Base-by-base conservation (phyloP, 2,888 invertebrate species). In the Calliphora vomitoria region DNA sequence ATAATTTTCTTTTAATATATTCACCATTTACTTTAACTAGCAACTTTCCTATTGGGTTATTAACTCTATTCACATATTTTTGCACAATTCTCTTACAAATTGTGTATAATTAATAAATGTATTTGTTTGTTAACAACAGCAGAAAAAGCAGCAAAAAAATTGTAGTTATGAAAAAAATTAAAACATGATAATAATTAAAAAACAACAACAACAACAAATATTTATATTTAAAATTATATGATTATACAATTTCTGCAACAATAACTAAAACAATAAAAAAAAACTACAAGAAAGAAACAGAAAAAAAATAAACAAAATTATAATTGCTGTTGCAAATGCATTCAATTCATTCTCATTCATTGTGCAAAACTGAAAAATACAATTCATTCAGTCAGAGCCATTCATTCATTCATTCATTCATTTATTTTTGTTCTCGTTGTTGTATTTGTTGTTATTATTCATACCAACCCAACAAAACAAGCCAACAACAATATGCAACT, bases 321-420 rank as follows among this genome's bases (percentile, higher is more conserved):
- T 85, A 85, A 82, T 88, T 85, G 58, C 76, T 76, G 47, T 66
- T 80, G 76, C 47, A 72, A 74, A 76, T 85, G 76, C 68, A 85
- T 80, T 82, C 82, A 79, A 11, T 72, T 72, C 8, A 71, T 79
- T 31, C 69, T 25, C 64, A 85, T 58, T 66, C 35, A 55, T 58
- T 25, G 25, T 55, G 8, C 20, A 15, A 44, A 72, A 41, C 35
- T 38, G 8, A 58, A 68, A 68, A 74, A 8, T 55, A 15, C 31
- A 53, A 72, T 79, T 84, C 50, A 76, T 38, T 62, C 38, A 66
- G 41, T 72, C 66, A 38, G 3, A 25, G 10, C n/a, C 38, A 25
- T 41, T 25, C 41, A 41, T 53, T 50, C 25, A 71, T 80, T n/a
- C n/a, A n/a, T n/a, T n/a, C n/a, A n/a, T n/a, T n/a, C n/a, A n/a